Evolutionary conservation across 2,797 vertebrate species (phyloP), one percentile per base, ranked within the genome.

Genomic region (Acrossocheilus fasciatus): DNA sequence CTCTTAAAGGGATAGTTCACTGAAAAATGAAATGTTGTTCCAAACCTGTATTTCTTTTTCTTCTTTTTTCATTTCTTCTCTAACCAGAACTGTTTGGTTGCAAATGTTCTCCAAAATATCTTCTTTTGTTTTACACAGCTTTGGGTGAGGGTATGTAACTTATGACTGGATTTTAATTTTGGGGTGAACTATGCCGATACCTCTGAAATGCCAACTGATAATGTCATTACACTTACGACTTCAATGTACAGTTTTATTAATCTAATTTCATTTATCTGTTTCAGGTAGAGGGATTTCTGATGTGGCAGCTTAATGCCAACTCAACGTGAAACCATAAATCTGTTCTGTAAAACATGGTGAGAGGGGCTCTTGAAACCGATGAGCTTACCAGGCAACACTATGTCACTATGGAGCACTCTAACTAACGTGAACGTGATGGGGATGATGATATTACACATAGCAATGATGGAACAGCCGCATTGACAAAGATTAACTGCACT

Each of bases 401-500:
- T 41, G 50, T n/a, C 52, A 82, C 30, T 70, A 87, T 89, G 78
- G 85, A 88, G 41, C 50, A 4, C 74, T 84, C 68, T 86, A 86
- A 76, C 64, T 83, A 85, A 89, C 36, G 4, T 23, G 20, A 75
- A 62, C 12, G 77, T 75, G 82, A 88, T 75, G 9, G 6, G 15
- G 73, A 64, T 70, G 26, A 34, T 18, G 30, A 84, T 73, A 76
- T 76, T 76, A 86, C 78, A 86, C 36, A 78, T 47, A 70, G 73
- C 72, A 52, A 45, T 64, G 73, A 76, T 66, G 77, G 39, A 75
- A 76, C 64, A 2, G 84, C 57, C 68, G 45, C 84, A 80, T 85
- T 90, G 88, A 91, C 85, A 50, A 83, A 85, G 62, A 86, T 47
- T 43, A 74, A 47, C 62, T 23, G n/a, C 74, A 17, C 54, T 84